Percentiles rank a stretch among this genome's conserved stretches.
These are phyloP conservation scores for Heliconius hortense DNA, from an alignment of 2,888 invertebrate species.

Conservation along the genomic window DNA sequence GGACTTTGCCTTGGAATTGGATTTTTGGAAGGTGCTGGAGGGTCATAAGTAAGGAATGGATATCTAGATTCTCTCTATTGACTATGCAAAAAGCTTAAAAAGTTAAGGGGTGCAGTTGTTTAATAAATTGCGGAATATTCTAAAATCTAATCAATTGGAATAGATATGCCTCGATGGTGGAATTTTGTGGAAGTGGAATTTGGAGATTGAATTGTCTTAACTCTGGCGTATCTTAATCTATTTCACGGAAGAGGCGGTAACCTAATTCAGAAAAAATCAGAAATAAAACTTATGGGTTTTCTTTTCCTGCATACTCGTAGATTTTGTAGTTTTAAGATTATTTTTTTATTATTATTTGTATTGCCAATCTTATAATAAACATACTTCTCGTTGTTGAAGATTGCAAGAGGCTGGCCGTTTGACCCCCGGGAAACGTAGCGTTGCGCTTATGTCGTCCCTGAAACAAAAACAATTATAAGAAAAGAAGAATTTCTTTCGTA, in stretches of 20 bases:
- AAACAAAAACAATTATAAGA: conserved; percentile 49
- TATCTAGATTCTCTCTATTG: neutral
- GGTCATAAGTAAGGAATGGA: neutral
- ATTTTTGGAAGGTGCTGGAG: neutral
- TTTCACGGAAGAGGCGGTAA: no score
- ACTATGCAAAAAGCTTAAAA: no score
- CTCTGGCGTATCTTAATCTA: no score
- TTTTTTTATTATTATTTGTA: neutral
- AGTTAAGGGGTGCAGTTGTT: neutral
- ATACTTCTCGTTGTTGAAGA: conserved; percentile 84
- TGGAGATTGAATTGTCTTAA: no score
- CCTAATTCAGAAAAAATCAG: no score
- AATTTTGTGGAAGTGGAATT: no score
- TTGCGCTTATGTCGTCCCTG: conserved; percentile 90
- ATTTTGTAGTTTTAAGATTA: neutral
- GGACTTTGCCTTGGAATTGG: conserved; percentile 24
- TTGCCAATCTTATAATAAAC: conserved; percentile 47
- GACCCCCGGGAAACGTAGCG: conserved; percentile 89
- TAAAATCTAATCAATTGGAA: neutral
- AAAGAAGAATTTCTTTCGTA: neutral
- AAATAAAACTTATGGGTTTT: no score
- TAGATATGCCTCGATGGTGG: neutral
- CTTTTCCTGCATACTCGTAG: neutral
- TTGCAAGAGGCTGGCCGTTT: conserved; percentile 84
- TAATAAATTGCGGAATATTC: neutral